Evolutionary conservation across 2,888 invertebrate species (phyloP).

Genomic region (Diogma glabrata): DNA sequence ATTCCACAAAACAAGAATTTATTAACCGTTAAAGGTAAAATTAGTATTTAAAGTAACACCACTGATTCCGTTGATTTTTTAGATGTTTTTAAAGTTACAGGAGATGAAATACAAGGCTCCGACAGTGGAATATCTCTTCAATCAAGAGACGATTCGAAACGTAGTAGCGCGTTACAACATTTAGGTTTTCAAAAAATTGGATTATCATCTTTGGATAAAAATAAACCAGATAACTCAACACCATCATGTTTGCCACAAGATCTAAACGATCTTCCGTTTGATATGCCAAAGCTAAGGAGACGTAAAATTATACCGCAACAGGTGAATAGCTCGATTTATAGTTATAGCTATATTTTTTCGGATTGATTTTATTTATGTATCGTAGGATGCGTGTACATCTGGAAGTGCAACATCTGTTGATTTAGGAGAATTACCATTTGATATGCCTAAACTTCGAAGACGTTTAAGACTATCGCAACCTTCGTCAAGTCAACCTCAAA

Average conservation of each 20-base stretch:
- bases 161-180: constrained; percentile 47
- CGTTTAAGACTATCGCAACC: constrained; percentile 50
- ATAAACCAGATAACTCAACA: constrained; percentile 32
- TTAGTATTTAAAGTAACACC: constrained; percentile 21
- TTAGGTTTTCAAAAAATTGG: constrained; percentile 39
- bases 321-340: constrained; percentile 24
- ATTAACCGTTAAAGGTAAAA: constrained; percentile 43
- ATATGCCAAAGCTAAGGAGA: constrained; percentile 77
- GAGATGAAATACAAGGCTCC: constrained; percentile 71
- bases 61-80: too few species aligned
- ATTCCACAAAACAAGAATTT: constrained; percentile 67
- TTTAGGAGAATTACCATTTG: constrained; percentile 72
- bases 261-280: constrained; percentile 71
- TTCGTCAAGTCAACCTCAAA: constrained; percentile 39
- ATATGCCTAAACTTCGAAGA: constrained; percentile 79
- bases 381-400: constrained; percentile 47
- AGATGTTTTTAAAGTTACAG: constrained; percentile 38
- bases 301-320: constrained; percentile 53
- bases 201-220: constrained; percentile 34
- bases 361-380: constrained; percentile 6
- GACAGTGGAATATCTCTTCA: constrained; percentile 83
- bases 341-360: not conserved
- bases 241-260: constrained; percentile 48
- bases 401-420: constrained; percentile 65
- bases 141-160: constrained; percentile 67